These are phyloP conservation scores for Drosophila birchii DNA, from an alignment of 2,888 invertebrate genomes.

Conservation along the genomic window DNA sequence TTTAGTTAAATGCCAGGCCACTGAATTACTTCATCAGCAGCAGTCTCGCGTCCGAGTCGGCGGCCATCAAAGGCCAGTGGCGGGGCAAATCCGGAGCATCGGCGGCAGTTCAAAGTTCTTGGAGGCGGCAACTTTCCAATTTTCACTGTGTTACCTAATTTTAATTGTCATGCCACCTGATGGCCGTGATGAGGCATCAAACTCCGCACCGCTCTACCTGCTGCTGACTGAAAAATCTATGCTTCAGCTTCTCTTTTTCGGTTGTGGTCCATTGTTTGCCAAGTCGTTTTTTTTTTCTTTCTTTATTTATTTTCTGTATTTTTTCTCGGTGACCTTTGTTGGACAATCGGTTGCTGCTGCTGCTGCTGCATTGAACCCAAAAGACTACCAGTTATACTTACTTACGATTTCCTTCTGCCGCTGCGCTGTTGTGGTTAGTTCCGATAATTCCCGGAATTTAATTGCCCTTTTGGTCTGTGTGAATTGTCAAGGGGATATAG, in stretches of 20 bases:
- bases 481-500: slow-evolving; percentile 9
- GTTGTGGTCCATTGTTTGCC: slow-evolving; percentile 33
- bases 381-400: slow-evolving; percentile 21
- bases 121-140: slow-evolving; percentile 78
- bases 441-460: slow-evolving; percentile 71
- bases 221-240: not conserved
- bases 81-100: slow-evolving; percentile 34
- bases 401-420: slow-evolving; percentile 41
- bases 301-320: slow-evolving; percentile 3
- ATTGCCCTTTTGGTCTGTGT: slow-evolving; percentile 64
- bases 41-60: slow-evolving; percentile 30
- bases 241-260: slow-evolving; percentile 18
- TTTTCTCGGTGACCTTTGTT: slow-evolving; percentile 51
- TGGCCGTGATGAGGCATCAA: slow-evolving; percentile 53
- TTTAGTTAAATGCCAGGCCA: slow-evolving; percentile 63
- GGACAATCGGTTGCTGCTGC: slow-evolving; percentile 37
- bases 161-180: slow-evolving; percentile 82
- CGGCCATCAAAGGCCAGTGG: slow-evolving; percentile 57
- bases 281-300: slow-evolving; percentile 31
- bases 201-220: slow-evolving; percentile 23
- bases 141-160: slow-evolving; percentile 80
- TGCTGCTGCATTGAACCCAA: slow-evolving; percentile 38
- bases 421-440: slow-evolving; percentile 64
- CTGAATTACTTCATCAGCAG: slow-evolving; percentile 69
- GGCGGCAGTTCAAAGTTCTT: slow-evolving; percentile 74